Percentiles rank a stretch among this genome's conserved stretches.
phyloP scores from a whole-genome alignment of 2,888 invertebrate species.

The Philaethria dido region DNA sequence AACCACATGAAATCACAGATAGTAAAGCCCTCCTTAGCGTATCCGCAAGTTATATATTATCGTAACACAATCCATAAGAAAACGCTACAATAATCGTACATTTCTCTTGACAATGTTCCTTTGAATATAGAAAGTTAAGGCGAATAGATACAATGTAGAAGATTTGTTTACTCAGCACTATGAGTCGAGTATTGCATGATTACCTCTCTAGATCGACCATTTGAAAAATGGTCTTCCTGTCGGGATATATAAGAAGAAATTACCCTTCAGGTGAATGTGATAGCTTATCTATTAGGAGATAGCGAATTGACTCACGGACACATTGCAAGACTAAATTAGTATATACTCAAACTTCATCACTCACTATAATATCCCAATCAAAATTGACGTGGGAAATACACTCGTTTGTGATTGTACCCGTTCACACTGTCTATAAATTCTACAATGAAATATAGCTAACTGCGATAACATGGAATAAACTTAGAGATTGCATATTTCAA shows the following conservation, averaged over 20 bases:
- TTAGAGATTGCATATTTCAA: conserved; percentile 73
- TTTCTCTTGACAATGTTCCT: conserved; percentile 82
- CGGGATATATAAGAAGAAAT: conserved; percentile 60
- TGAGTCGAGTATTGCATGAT: conserved; percentile 72
- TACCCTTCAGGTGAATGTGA: conserved; percentile 50
- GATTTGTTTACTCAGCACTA: conserved; percentile 78
- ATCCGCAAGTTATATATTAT: conserved; percentile 75
- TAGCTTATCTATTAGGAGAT: conserved; percentile 65
- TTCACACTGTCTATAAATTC: conserved; percentile 72
- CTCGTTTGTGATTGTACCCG: conserved; percentile 73
- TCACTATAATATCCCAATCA: conserved; percentile 80
- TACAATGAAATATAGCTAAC: conserved; percentile 69
- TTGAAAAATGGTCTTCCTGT: conserved; percentile 67
- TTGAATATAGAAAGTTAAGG: conserved; percentile 81
- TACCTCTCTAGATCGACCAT: conserved; percentile 54
- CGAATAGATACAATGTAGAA: conserved; percentile 80
- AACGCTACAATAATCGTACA: conserved; percentile 80
- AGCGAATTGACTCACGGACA: conserved; percentile 58
- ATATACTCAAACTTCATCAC: conserved; percentile 77
- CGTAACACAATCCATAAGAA: conserved; percentile 80
- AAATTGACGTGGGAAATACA: conserved; percentile 81
- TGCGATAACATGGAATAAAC: conserved; percentile 57
- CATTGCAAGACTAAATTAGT: conserved; percentile 73
- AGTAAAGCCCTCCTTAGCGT: conserved; percentile 70
- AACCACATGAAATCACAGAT: conserved; percentile 76